A percentile compares a stretch with the other conserved stretches of the same genome.
These are phyloP conservation scores for Zeugodacus cucurbitae DNA, from an alignment of 1,140 invertebrate species.

Conservation along the genomic window DNA sequence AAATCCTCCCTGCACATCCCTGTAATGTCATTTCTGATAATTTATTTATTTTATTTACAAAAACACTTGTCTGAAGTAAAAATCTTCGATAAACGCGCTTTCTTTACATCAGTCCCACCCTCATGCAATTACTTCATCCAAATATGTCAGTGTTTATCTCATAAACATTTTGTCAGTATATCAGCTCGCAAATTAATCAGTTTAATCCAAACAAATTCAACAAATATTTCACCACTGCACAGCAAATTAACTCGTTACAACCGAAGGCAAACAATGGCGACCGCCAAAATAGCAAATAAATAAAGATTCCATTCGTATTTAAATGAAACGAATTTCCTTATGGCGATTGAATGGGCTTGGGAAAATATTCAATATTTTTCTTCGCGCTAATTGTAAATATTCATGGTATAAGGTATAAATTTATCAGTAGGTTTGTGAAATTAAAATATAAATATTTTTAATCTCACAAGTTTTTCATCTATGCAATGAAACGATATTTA, in stretches of 20 bases:
- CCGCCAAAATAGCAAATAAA: neutral
- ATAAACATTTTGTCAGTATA: slow-evolving; percentile 10
- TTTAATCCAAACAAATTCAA: slow-evolving; percentile 5
- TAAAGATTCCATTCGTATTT: neutral
- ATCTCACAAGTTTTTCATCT: too few relatives aligned
- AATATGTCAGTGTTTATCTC: neutral
- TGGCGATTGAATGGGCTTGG: neutral
- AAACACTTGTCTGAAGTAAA: too few relatives aligned
- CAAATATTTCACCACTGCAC: neutral
- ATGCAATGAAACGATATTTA: too few relatives aligned
- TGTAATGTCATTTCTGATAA: too few relatives aligned
- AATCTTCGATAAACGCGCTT: too few relatives aligned
- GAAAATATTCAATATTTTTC: neutral
- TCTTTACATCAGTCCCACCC: neutral
- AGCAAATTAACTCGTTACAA: neutral
- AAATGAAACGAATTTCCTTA: slow-evolving; percentile 6
- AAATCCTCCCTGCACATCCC: too few relatives aligned
- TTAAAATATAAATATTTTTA: neutral
- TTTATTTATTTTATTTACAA: too few relatives aligned
- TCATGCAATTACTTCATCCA: neutral
- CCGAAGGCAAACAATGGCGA: neutral
- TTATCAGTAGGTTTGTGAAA: neutral
- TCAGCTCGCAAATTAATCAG: neutral
- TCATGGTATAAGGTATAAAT: neutral
- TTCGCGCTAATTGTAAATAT: neutral